A percentile compares a stretch with the other conserved stretches of the same genome.
phyloP scores from a whole-genome alignment of 53 echinoderm and acorn worm species.

The Holothuria scabra region DNA sequence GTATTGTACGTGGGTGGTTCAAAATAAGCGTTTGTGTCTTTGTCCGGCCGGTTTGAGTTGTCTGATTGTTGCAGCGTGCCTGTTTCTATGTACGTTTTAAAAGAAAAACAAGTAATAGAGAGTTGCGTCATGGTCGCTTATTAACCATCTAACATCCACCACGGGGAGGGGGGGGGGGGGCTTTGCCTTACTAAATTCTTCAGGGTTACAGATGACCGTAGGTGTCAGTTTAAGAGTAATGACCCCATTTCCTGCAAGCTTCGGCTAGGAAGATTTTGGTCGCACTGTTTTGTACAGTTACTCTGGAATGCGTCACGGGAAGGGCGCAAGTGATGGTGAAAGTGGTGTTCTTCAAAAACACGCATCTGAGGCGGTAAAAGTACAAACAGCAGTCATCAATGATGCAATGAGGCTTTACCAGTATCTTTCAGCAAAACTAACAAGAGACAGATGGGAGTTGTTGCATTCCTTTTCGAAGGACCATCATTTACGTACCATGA shows the following conservation, averaged over 20 bases:
- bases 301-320: conserved; percentile 68
- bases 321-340: conserved; percentile 83
- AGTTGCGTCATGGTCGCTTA: conserved; percentile 45
- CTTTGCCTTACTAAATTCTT: conserved; percentile 31
- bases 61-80: too few species aligned
- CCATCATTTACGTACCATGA: conserved; percentile 47
- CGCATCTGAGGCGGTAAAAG: conserved; percentile 66
- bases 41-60: too few species aligned
- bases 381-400: conserved; percentile 57
- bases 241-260: conserved; percentile 63
- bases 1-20: too few species aligned
- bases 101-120: too few species aligned
- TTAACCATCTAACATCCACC: conserved; percentile 43
- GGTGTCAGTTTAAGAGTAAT: conserved; percentile 62
- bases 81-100: too few species aligned
- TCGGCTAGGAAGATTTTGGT: conserved; percentile 44
- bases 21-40: too few species aligned
- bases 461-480: conserved; percentile 54
- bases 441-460: conserved; percentile 57
- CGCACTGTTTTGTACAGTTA: conserved; percentile 43
- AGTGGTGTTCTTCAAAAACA: conserved; percentile 71
- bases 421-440: conserved; percentile 42
- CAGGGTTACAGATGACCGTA: conserved; percentile 65
- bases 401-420: conserved; percentile 48
- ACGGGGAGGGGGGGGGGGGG: too few species aligned